These are phyloP conservation scores for Onthophagus sagittarius DNA, from an alignment of 2,888 invertebrate genomes.

Conservation along the genomic window DNA sequence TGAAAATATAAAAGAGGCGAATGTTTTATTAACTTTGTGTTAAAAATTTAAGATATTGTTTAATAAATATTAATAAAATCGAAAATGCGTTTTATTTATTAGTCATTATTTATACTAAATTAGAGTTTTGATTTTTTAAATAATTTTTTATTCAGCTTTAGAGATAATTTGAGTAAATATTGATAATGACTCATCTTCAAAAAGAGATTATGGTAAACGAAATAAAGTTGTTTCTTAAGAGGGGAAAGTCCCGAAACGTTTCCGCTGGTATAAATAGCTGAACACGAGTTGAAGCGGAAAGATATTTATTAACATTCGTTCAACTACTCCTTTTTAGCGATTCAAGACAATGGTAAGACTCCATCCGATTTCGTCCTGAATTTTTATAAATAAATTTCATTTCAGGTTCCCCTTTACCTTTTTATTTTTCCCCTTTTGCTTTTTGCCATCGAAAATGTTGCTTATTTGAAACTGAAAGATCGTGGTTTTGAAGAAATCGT, in stretches of 20 bases:
- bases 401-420: too few relatives aligned
- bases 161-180: too few relatives aligned
- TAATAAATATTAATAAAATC: too few relatives aligned
- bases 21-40: conserved; percentile 55
- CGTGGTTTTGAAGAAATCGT: conserved; percentile 55
- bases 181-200: neutral
- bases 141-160: too few relatives aligned
- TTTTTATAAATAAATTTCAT: too few relatives aligned
- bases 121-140: too few relatives aligned
- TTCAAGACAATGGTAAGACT: neutral
- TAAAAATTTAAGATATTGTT: conserved; percentile 36
- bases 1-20: conserved; percentile 58
- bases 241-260: neutral
- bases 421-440: too few relatives aligned
- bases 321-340: neutral
- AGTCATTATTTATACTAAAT: too few relatives aligned
- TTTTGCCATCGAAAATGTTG: neutral
- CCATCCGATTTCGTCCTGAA: too few relatives aligned
- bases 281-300: neutral
- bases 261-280: neutral
- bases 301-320: neutral
- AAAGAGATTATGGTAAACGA: neutral
- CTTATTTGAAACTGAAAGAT: neutral
- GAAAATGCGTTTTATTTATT: too few relatives aligned
- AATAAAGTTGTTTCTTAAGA: neutral